phyloP scores from a whole-genome alignment of 2,888 invertebrate species.

The Busseola fusca region DNA sequence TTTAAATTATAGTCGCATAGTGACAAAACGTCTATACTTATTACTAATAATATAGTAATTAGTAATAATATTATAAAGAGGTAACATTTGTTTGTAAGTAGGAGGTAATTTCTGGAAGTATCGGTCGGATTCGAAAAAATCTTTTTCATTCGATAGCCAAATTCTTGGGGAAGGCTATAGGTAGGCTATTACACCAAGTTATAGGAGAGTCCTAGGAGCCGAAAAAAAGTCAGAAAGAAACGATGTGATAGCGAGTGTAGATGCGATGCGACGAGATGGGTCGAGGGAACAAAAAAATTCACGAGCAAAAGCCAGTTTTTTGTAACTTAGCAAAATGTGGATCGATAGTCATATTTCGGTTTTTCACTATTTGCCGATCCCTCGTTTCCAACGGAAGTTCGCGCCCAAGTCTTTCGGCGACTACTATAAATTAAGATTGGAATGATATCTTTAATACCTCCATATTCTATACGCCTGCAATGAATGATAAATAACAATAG shows the following conservation, averaged over 20 bases:
- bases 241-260: not conserved
- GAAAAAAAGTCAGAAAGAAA: not conserved
- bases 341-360: not conserved
- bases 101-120: not conserved
- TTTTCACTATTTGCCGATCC: conserved; percentile 35
- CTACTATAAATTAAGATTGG: conserved; percentile 46
- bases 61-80: too few species aligned
- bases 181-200: too few species aligned
- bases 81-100: not conserved
- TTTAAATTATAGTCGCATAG: not conserved
- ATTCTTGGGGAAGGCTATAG: not conserved
- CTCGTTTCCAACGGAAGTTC: conserved; percentile 44
- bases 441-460: conserved; percentile 33
- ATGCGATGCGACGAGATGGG: not conserved
- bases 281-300: not conserved
- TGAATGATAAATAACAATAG: conserved; percentile 5
- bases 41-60: too few species aligned
- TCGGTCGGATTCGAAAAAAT: not conserved
- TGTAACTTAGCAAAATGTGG: not conserved
- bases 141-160: not conserved
- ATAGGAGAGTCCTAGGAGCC: too few species aligned
- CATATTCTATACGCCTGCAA: conserved; percentile 10
- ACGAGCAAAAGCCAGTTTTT: not conserved
- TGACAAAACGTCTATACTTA: not conserved
- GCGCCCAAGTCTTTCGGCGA: conserved; percentile 42